Percentiles rank a stretch among this genome's conserved stretches.
phyloP scores from a whole-genome alignment of 2,797 vertebrate genomes.

The Aselliscus stoliczkanus region DNA sequence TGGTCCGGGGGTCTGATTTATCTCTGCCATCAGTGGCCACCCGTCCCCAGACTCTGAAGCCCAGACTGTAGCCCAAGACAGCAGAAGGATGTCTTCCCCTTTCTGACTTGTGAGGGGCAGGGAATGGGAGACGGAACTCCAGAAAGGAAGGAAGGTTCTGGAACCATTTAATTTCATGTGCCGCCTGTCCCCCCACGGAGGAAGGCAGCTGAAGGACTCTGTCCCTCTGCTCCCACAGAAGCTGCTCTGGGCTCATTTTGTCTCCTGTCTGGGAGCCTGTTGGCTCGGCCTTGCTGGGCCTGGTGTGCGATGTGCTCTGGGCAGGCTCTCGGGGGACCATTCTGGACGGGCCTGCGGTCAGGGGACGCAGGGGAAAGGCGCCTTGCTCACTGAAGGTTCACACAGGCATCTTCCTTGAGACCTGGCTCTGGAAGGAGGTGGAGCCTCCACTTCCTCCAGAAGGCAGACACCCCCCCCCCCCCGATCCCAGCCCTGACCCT shows the following conservation, averaged over 20 bases:
- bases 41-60: neutral
- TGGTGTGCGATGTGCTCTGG: neutral
- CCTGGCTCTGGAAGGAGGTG: neutral
- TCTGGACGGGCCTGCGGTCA: neutral
- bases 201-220: neutral
- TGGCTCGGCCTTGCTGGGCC: neutral
- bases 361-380: rapidly evolving
- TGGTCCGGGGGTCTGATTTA: rapidly evolving
- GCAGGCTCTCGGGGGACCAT: neutral
- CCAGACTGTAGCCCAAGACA: neutral
- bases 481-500: neutral
- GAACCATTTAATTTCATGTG: neutral
- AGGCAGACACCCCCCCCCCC: neutral
- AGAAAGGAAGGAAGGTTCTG: neutral
- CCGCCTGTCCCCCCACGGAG: rapidly evolving
- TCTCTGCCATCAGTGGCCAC: rapidly evolving
- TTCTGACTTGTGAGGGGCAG: rapidly evolving
- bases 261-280: neutral
- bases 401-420: neutral
- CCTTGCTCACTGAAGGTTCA: neutral
- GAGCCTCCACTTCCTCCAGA: neutral
- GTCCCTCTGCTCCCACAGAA: neutral
- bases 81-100: neutral
- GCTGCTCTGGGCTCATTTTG: neutral
- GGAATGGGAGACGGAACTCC: rapidly evolving